Evolutionary conservation across 2,888 invertebrate genomes (phyloP), one percentile per base, ranked within the genome.

Genomic region (Anoplius nigerrimus): DNA sequence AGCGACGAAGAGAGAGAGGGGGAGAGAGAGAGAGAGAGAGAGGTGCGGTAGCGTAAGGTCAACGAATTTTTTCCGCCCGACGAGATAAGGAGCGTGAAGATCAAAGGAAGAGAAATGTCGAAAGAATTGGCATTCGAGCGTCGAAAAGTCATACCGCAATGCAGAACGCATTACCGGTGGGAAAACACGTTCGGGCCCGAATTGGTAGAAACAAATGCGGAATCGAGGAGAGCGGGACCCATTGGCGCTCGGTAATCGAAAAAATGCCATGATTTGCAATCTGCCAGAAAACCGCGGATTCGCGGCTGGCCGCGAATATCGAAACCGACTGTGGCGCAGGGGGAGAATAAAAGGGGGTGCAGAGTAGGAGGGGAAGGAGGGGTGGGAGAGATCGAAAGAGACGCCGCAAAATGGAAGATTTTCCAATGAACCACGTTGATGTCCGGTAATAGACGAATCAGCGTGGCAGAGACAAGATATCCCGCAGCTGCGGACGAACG

Each of bases 391-490:
- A 18, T 2, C 13, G 52, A 52, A 13, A 45, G 54, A 27, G 24
- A 45, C 55, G n/a, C 56, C 56, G 11, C 72, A 66, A 74, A 74
- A 72, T 69, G 74, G 71, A 75, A 77, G 74, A 74, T 74, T 76
- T 71, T 69, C 70, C 71, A 66, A 71, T 73, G 73, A 74, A 71
- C 71, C 66, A 55, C 55, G 54, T 58, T 65, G 66, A 66, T 54
- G 74, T 72, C 71, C 70, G 69, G 75, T 79, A 80, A 81, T 78
- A 74, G 79, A 79, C 57, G 74, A 48, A 48, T 16, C 48, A 8
- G n/a, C 48, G n/a, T 15, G 8, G 48, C n/a, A 2, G 54, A 66
- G 59, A 59, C 24, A 51, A 20, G 24, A 3, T 45, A n/a, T n/a
- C 46, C 18, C 13, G 46, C 48, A 66, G 63, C 64, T 8, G 46